These are phyloP conservation scores for Pterocles orientalis DNA, from an alignment of 2,113 vertebrate species.

Conservation along the genomic window DNA sequence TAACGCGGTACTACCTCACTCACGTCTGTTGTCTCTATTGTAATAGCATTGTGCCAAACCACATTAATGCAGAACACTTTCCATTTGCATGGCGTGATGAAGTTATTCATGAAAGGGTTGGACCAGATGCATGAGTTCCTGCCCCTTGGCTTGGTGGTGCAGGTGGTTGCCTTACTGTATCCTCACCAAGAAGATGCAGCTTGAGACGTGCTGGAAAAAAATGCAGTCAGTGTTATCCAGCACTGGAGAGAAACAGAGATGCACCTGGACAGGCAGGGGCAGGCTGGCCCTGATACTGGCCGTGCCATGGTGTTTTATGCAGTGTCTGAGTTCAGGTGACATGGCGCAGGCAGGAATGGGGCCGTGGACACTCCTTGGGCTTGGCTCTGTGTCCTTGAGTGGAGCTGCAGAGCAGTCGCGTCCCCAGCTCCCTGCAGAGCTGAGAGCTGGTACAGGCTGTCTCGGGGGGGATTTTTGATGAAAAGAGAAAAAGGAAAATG, in stretches of 20 bases:
- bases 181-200: background rate
- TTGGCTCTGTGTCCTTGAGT: background rate
- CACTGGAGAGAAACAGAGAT: background rate
- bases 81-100: background rate
- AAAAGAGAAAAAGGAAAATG: background rate
- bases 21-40: background rate
- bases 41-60: background rate
- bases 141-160: background rate
- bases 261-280: background rate
- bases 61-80: background rate
- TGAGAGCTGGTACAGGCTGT: background rate
- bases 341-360: background rate
- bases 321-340: background rate
- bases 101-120: background rate
- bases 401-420: rapidly evolving
- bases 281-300: background rate
- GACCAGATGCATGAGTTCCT: background rate
- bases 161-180: background rate
- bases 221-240: background rate
- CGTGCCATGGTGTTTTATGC: rapidly evolving
- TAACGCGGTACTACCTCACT: background rate
- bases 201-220: background rate
- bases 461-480: background rate
- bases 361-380: background rate
- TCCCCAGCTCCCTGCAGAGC: background rate